Evolutionary conservation across 2,888 invertebrate species (phyloP), one percentile per base, ranked within the genome.

Genomic region (Callyntrura guangdongensis): DNA sequence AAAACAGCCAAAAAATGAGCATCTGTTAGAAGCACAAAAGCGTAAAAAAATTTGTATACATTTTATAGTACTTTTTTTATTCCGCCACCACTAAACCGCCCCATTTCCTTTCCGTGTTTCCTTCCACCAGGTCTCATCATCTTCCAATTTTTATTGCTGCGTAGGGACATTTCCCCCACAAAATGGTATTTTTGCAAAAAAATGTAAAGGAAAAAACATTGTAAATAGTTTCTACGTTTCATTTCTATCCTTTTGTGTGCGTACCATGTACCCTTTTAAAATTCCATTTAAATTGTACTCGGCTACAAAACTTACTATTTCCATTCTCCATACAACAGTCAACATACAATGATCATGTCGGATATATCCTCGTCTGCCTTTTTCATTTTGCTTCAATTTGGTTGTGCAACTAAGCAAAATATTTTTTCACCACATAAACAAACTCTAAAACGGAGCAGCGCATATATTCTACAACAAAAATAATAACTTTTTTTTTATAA

Each of bases 231-330:
- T 53, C 9, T 53, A 11, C 53, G 14, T 64, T 14, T 27, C 27
- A 12, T 27, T 27, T 64, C 64, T 64, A 25, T 64, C 64, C 25
- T 64, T 17, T 45, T 45, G 45, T 45, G 12, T 49, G 77, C 53
- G 77, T 77, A 12, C 81, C 59, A 53, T 77, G 53, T 77, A 12
- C 81, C 81, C 61, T 61, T 79, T 81, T 61, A 59, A 61, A 81
- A 81, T 81, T 61, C 81, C 81, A 81, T 81, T 81, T 81, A 59
- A 81, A 61, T 59, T 61, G 20, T 47, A 20, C 47, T 17, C 59
- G 17, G 14, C n/a, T 17, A n/a, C 59, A 17, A 14, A 59, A 59
- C 36, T 36, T 6, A n/a, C 36, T 6, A 36, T 4, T 36, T 36
- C 36, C 2, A 36, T 36, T 6, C 36, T 36, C 36, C 36, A 36